phyloP scores from a whole-genome alignment of 2,888 invertebrate species.

The Isoperla grammatica region DNA sequence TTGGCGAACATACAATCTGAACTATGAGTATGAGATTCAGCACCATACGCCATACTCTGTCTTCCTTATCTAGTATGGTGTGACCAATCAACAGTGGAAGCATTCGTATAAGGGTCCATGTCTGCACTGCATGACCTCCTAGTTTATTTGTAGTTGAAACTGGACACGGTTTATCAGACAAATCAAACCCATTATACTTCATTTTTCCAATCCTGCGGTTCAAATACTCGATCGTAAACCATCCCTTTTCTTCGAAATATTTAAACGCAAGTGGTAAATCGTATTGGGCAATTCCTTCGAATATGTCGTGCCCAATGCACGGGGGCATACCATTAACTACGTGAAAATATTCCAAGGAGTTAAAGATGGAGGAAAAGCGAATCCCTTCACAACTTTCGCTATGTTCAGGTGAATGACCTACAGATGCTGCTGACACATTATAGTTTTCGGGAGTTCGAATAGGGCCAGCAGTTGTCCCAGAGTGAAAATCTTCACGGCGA shows the following conservation, averaged over 20 bases:
- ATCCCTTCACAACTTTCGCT: neutral
- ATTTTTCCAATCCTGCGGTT: neutral
- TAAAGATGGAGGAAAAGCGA: neutral
- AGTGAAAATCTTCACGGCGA: neutral
- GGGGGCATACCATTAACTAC: constrained; percentile 13
- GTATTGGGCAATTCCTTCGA: constrained; percentile 16
- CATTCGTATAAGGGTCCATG: neutral
- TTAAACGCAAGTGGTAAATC: constrained; percentile 2
- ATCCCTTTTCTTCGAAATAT: neutral
- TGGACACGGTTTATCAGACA: neutral
- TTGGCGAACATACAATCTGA: neutral
- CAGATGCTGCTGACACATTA: neutral
- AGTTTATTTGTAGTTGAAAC: neutral
- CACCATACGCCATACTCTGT: neutral
- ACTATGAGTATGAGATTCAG: neutral
- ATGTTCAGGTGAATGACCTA: neutral
- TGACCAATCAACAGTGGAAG: neutral
- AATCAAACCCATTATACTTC: neutral
- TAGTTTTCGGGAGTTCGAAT: neutral
- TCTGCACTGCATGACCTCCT: neutral
- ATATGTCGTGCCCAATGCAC: constrained; percentile 18
- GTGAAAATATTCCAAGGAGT: neutral
- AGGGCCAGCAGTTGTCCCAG: neutral
- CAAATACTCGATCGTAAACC: neutral
- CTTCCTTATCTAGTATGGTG: neutral